Evolutionary conservation across 2,113 vertebrate species (phyloP).

Genomic region (Syngnathus typhle): DNA sequence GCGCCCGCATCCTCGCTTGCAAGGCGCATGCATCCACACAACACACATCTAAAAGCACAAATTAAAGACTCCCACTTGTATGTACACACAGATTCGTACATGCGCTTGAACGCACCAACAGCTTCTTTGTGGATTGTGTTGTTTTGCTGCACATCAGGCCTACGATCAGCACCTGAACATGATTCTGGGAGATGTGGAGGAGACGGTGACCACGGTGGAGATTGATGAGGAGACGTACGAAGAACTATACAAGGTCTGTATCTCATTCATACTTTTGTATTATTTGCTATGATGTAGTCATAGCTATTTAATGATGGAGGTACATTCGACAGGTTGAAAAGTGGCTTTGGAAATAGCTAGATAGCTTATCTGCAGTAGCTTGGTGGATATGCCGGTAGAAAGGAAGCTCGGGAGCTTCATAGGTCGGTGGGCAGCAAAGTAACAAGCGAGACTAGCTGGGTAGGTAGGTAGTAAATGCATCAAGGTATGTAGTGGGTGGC

Average conservation of each 20-base stretch:
- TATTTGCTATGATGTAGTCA: neutral
- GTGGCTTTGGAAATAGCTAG: no score
- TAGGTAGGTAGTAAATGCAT: no score
- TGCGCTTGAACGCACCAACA: neutral
- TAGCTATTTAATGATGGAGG: neutral
- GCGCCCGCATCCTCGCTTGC: no score
- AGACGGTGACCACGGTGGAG: slow-evolving; percentile 97
- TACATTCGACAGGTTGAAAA: no score
- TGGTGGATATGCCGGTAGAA: no score
- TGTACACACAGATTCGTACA: neutral
- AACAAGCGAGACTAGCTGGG: no score
- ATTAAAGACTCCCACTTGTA: no score
- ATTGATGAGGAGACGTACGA: slow-evolving; percentile 99
- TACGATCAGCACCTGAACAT: slow-evolving; percentile 99
- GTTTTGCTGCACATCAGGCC: slow-evolving; percentile 67
- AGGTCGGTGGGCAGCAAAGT: no score
- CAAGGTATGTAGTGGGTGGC: no score
- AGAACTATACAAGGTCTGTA: slow-evolving; percentile 91
- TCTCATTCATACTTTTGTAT: neutral
- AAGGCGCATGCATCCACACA: no score
- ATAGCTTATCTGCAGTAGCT: no score
- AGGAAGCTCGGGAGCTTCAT: no score
- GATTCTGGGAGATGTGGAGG: slow-evolving; percentile 97
- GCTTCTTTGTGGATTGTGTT: neutral
- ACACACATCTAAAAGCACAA: neutral